A percentile compares a stretch with the other conserved stretches of the same genome.
Evolutionary conservation across 2,113 vertebrate genomes (phyloP).

Genomic region (Pedetes capensis): DNA sequence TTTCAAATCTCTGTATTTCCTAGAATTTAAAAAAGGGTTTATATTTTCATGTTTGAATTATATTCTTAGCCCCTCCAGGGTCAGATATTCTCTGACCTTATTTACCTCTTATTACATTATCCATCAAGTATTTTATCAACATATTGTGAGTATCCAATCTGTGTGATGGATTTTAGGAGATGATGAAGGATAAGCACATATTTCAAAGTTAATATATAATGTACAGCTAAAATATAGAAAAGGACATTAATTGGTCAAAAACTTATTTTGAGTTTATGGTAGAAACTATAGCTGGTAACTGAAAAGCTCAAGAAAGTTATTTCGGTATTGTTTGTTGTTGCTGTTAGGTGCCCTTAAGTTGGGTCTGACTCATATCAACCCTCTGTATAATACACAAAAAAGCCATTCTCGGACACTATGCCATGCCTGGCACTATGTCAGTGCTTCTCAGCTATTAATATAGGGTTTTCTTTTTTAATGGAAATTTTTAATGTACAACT

Average conservation of each 20-base stretch:
- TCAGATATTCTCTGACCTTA: not conserved
- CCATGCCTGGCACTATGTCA: no score
- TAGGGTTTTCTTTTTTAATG: no score
- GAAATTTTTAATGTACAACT: no score
- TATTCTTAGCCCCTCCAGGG: not conserved
- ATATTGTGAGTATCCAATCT: not conserved
- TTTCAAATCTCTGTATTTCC: not conserved
- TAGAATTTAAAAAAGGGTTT: not conserved
- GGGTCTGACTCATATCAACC: no score
- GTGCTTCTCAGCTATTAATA: no score
- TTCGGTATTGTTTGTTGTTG: no score
- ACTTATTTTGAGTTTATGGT: not conserved
- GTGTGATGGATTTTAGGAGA: not conserved
- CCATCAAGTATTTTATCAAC: not conserved
- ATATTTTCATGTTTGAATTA: not conserved
- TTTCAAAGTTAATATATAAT: not conserved
- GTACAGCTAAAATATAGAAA: not conserved
- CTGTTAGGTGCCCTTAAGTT: no score
- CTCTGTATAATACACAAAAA: no score
- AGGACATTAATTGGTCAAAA: not conserved
- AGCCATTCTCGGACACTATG: no score
- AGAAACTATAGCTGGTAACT: not conserved
- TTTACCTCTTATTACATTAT: not conserved
- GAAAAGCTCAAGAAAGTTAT: not conserved
- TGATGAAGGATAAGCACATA: not conserved